These are phyloP conservation scores for Lepus townsendii DNA, from an alignment of 2,797 vertebrate species.

Conservation along the genomic window DNA sequence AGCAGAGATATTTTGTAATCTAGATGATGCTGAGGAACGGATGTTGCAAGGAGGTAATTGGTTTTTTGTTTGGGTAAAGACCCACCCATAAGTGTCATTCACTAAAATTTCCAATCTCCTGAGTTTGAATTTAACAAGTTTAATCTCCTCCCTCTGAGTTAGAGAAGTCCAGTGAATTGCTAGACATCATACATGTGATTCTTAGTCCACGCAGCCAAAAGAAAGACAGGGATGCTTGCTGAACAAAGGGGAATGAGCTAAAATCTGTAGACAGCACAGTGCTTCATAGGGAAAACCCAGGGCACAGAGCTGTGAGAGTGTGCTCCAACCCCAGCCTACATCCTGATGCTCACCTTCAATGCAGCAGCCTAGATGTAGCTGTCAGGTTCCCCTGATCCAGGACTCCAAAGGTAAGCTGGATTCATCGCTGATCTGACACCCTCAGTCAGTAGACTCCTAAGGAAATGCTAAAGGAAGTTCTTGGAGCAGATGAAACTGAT, in stretches of 20 bases:
- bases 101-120: neutral
- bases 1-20: constrained; percentile 19
- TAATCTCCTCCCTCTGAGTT: neutral
- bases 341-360: neutral
- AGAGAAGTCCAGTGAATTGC: neutral
- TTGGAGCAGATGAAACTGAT: neutral
- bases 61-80: neutral
- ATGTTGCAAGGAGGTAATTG: neutral
- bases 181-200: neutral
- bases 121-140: constrained; percentile 15
- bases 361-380: neutral
- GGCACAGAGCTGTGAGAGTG: neutral
- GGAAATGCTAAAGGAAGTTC: neutral
- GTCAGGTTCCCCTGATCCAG: neutral
- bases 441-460: neutral
- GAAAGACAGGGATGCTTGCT: neutral
- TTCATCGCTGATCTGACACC: neutral
- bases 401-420: neutral
- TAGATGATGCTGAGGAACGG: neutral
- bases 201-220: neutral
- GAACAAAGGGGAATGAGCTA: neutral
- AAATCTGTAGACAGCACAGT: neutral
- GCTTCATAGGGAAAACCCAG: neutral
- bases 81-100: neutral
- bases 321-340: neutral